A percentile compares a stretch with the other conserved stretches of the same genome.
phyloP scores from a whole-genome alignment of 2,888 invertebrate genomes.

The Pollenia amentaria region DNA sequence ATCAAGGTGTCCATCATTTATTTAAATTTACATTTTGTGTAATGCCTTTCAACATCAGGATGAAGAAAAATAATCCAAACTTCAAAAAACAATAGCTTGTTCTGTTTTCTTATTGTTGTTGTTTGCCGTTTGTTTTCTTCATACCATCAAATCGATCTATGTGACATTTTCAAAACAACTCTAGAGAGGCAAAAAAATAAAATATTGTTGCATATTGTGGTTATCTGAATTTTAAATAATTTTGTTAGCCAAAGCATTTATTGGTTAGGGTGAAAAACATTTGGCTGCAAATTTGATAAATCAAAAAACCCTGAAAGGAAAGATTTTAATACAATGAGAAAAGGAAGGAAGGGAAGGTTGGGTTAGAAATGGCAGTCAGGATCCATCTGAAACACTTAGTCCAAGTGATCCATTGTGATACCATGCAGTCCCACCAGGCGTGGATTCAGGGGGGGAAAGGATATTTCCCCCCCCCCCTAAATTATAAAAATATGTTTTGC shows the following conservation, averaged over 20 bases:
- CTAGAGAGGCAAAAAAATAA: conserved; percentile 10
- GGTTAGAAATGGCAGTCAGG: too few relatives aligned
- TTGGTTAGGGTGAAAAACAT: conserved; percentile 22
- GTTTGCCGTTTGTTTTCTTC: conserved; percentile 46
- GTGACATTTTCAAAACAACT: conserved; percentile 66
- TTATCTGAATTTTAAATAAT: conserved; percentile 68
- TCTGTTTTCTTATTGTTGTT: conserved; percentile 47
- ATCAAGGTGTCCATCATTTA: conserved; percentile 74
- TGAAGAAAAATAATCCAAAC: conserved; percentile 2
- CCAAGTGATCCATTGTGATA: too few relatives aligned
- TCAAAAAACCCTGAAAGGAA: too few relatives aligned
- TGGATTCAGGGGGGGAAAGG: too few relatives aligned
- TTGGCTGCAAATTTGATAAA: not conserved
- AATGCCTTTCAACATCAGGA: conserved; percentile 60
- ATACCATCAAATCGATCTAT: conserved; percentile 68
- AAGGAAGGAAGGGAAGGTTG: too few relatives aligned
- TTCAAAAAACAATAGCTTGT: conserved; percentile 69
- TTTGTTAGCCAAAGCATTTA: conserved; percentile 58
- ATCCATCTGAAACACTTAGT: too few relatives aligned
- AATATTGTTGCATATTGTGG: conserved; percentile 30
- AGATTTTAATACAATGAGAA: too few relatives aligned
- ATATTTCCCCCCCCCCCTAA: too few relatives aligned
- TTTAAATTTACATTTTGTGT: conserved; percentile 72
- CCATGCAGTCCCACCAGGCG: too few relatives aligned
- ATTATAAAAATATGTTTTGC: too few relatives aligned